Base-by-base conservation (phyloP, 2,888 invertebrate genomes). In the Seira ritae region DNA sequence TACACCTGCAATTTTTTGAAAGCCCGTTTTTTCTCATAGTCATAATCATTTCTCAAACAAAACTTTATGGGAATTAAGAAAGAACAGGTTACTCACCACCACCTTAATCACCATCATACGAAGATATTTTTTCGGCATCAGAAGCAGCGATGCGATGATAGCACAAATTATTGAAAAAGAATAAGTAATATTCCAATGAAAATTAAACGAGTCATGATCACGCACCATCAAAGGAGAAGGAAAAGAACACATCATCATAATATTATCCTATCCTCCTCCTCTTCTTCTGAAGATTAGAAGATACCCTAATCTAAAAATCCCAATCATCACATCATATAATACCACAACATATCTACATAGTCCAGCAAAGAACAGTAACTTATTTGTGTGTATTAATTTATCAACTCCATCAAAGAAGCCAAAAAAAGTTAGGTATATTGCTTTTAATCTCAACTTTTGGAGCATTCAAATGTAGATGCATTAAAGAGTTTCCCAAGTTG, bases 201-300 rank as follows among this genome's bases (percentile, higher is more conserved):
- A 81, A 81, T 81, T 81, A 76, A 71, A 81, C 81, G 75, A 81
- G 81, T 81, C 81, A 81, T 81, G 81, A 81, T 76, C 81, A 76
- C 81, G 81, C 81, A 81, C 75, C 80, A 75, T 66, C 80, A 74
- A 46, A 50, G 31, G 46, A 67, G 67, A 76, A 70, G 37, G n/a
- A 76, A 62, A 66, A 60, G 24, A 76, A 60, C 55, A 22, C 76
- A 69, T 20, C 60, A 50, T 70, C 70, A 65, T 62, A 62, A 24
- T 37, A 69, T 69, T 4, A 55, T 55, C 15, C 55, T 17, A 55
- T 17, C 73, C 23, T 31, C 20, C 42, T 70, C 31, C n/a, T 50
- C 17, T 15, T 70, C 17, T 15, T 70, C 55, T 55, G 6, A 55
- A 55, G 8, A 55, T 8, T 55, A 55, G 55, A 55, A 55, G 55